phyloP scores from a whole-genome alignment of 2,113 vertebrate species.

The Scatophagus argus region DNA sequence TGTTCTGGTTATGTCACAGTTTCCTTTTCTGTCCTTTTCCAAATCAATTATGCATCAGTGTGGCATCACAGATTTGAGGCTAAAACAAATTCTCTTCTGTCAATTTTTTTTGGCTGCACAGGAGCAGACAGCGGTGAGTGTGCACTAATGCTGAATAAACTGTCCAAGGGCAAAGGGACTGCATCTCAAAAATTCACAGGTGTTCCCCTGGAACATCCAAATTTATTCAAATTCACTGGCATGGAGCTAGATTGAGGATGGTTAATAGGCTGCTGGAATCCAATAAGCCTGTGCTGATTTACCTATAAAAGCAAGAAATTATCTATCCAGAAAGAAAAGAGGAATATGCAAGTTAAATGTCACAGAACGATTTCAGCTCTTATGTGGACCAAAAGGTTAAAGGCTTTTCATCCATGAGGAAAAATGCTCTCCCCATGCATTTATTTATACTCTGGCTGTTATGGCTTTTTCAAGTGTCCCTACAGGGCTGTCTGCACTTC shows the following conservation, averaged over 20 bases:
- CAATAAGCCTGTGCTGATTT: conserved; percentile 46
- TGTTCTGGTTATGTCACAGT: conserved; percentile 61
- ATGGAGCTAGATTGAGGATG: conserved; percentile 23
- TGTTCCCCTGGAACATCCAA: conserved; percentile 43
- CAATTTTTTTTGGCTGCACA: conserved; percentile 19
- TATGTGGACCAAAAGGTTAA: conserved; percentile 77
- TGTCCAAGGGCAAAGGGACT: conserved; percentile 43
- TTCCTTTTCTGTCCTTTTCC: conserved; percentile 65
- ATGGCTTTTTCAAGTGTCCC: conserved; percentile 81
- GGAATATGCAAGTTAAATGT: conserved; percentile 73
- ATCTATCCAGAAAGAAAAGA: conserved; percentile 51
- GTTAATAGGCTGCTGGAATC: conserved; percentile 46
- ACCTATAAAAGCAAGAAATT: conserved; percentile 56
- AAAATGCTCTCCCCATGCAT: conserved; percentile 81
- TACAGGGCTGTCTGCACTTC: conserved; percentile 75
- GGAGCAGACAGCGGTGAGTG: conserved; percentile 31
- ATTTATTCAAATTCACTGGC: conserved; percentile 51
- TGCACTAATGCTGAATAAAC: conserved; percentile 47
- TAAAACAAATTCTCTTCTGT: conserved; percentile 45
- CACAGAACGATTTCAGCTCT: conserved; percentile 68
- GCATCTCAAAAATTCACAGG: conserved; percentile 37
- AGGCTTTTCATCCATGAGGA: conserved; percentile 80
- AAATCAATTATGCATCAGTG: conserved; percentile 67
- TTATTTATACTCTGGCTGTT: conserved; percentile 84
- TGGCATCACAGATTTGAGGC: conserved; percentile 54